Conservation (phyloP, 2,113 vertebrate genomes). For the Oncorhynchus kisutch region DNA sequence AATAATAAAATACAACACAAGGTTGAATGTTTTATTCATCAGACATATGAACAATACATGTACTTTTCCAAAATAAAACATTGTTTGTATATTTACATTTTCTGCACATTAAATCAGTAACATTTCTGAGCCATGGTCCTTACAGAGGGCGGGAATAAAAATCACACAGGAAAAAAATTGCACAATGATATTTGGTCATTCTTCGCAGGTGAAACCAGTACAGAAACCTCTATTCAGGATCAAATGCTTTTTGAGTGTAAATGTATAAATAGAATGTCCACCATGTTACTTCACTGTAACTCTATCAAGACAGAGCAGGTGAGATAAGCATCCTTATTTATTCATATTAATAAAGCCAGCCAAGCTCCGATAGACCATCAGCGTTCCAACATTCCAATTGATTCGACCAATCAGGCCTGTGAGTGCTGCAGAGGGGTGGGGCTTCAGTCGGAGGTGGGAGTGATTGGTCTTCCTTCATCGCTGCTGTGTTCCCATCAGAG, state of each 20-base stretch:
- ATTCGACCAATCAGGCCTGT: neutral
- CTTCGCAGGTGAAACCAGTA: neutral
- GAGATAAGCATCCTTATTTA: too few species aligned
- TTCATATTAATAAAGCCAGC: too few species aligned
- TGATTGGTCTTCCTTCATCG: constrained; percentile 11
- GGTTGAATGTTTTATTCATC: neutral
- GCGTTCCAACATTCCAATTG: too few species aligned
- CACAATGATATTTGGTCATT: too few species aligned
- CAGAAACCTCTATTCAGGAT: neutral
- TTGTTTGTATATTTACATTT: neutral
- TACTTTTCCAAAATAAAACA: neutral
- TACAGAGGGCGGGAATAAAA: too few species aligned
- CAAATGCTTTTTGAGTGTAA: neutral
- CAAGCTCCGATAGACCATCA: too few species aligned
- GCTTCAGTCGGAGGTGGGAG: neutral
- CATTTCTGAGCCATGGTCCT: too few species aligned
- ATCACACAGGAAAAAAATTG: too few species aligned
- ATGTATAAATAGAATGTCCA: neutral
- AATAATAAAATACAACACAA: too few species aligned
- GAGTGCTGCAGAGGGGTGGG: neutral
- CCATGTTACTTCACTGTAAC: too few species aligned
- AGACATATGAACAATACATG: neutral
- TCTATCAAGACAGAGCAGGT: too few species aligned
- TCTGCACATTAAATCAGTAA: too few species aligned
- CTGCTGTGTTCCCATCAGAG: constrained; percentile 51